These are phyloP conservation scores for Salticus scenicus DNA, from an alignment of 2,888 invertebrate genomes.

Conservation along the genomic window DNA sequence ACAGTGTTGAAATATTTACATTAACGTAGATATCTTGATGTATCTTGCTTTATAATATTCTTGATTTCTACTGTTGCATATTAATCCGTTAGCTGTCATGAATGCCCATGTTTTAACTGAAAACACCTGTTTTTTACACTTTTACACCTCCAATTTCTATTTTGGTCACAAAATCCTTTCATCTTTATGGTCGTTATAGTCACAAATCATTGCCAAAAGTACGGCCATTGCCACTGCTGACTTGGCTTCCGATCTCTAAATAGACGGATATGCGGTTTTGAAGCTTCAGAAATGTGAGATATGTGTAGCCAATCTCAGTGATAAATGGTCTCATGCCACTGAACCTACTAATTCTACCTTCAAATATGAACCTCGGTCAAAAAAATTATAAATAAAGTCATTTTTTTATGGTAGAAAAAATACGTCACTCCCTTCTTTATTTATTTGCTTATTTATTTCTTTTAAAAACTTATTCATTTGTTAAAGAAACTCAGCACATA, in stretches of 20 bases:
- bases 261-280: background rate
- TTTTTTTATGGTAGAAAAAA: too few relatives aligned
- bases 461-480: too few relatives aligned
- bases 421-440: background rate
- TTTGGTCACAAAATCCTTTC: background rate
- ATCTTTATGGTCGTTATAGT: conserved; percentile 15
- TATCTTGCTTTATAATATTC: background rate
- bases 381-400: too few relatives aligned
- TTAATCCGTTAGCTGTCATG: background rate
- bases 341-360: background rate
- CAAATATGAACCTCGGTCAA: background rate
- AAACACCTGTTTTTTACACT: background rate
- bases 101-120: background rate
- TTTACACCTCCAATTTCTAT: background rate
- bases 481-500: too few relatives aligned
- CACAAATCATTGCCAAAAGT: background rate
- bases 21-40: too few relatives aligned
- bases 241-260: background rate
- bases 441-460: too few relatives aligned
- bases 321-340: background rate
- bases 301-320: background rate
- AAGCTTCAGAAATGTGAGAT: background rate
- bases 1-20: too few relatives aligned
- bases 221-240: background rate
- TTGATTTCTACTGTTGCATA: background rate